Percentiles rank a stretch among this genome's conserved stretches.
These are phyloP conservation scores for Bombyx huttoni DNA, from an alignment of 2,888 invertebrate genomes.

Conservation along the genomic window DNA sequence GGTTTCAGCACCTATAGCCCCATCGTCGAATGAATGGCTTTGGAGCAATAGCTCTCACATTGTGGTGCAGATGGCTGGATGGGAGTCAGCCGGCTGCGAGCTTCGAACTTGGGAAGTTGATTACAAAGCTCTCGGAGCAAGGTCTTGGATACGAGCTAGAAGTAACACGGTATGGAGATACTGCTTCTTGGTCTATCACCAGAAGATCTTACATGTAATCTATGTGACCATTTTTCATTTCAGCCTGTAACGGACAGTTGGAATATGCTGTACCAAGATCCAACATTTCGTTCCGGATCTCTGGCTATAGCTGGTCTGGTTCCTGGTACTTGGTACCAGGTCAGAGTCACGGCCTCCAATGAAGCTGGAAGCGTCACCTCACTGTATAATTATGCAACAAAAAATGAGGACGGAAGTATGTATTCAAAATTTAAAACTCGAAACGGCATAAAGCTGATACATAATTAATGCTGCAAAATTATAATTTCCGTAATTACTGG, in stretches of 20 bases:
- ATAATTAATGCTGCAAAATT: too few species aligned
- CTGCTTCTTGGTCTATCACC: neutral
- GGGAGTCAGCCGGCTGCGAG: constrained; percentile 89
- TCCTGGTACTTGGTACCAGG: constrained; percentile 75
- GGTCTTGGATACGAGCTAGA: constrained; percentile 49
- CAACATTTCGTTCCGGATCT: constrained; percentile 34
- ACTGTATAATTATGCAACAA: constrained; percentile 72
- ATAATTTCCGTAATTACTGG: too few species aligned
- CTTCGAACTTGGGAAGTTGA: constrained; percentile 84
- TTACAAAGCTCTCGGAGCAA: constrained; percentile 66
- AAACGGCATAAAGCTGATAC: too few species aligned
- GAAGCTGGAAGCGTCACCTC: constrained; percentile 75
- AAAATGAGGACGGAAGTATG: constrained; percentile 74
- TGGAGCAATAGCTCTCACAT: constrained; percentile 85
- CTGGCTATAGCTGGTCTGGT: constrained; percentile 62
- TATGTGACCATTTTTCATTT: neutral
- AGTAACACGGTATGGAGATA: constrained; percentile 30
- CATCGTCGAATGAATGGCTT: constrained; percentile 81
- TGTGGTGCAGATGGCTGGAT: constrained; percentile 82
- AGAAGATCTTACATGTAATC: neutral
- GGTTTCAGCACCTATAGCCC: constrained; percentile 73
- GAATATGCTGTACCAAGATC: constrained; percentile 35
- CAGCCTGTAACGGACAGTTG: constrained; percentile 36
- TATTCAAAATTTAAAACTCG: constrained; percentile 3
- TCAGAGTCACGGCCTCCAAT: constrained; percentile 73